Conservation (phyloP, 2,113 vertebrate genomes). For the Thamnaconus septentrionalis region DNA sequence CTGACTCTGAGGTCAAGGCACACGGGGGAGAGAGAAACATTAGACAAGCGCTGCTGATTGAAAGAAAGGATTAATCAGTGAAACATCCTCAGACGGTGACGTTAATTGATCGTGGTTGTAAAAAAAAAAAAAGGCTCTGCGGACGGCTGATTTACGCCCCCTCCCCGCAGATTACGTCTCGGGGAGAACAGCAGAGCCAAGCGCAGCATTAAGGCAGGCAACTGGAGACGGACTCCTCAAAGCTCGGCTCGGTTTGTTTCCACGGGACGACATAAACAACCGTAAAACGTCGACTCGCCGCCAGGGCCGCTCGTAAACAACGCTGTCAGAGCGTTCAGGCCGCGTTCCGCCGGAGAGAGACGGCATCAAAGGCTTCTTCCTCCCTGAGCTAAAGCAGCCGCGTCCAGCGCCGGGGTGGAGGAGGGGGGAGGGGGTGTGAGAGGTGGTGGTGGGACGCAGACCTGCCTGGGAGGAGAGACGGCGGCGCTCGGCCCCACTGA, state of each 20-base stretch:
- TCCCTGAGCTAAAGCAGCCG: constrained; percentile 58
- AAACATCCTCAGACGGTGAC: constrained; percentile 7
- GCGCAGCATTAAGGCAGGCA: constrained; percentile 69
- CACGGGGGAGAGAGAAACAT: no score
- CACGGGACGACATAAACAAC: constrained; percentile 74
- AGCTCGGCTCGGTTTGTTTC: constrained; percentile 57
- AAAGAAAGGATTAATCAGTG: constrained; percentile 19
- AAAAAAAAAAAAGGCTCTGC: constrained; percentile 36
- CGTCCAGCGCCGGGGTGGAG: constrained; percentile 16
- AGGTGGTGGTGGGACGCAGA: not conserved
- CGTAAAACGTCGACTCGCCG: constrained; percentile 73
- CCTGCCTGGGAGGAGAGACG: constrained; percentile 22
- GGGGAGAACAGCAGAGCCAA: constrained; percentile 65
- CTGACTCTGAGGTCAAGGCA: constrained; percentile 79
- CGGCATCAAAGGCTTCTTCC: constrained; percentile 53
- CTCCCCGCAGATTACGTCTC: constrained; percentile 5
- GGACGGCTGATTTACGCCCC: constrained; percentile 49
- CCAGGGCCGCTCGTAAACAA: constrained; percentile 71
- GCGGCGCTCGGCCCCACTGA: constrained; percentile 61
- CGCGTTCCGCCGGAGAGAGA: constrained; percentile 52
- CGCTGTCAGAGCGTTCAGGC: constrained; percentile 50
- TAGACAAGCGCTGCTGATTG: not conserved
- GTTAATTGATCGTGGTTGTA: constrained; percentile 49
- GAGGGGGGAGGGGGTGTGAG: no score
- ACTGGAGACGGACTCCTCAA: constrained; percentile 52